phyloP scores from a whole-genome alignment of 2,888 invertebrate genomes.

The Vanessa cardui region DNA sequence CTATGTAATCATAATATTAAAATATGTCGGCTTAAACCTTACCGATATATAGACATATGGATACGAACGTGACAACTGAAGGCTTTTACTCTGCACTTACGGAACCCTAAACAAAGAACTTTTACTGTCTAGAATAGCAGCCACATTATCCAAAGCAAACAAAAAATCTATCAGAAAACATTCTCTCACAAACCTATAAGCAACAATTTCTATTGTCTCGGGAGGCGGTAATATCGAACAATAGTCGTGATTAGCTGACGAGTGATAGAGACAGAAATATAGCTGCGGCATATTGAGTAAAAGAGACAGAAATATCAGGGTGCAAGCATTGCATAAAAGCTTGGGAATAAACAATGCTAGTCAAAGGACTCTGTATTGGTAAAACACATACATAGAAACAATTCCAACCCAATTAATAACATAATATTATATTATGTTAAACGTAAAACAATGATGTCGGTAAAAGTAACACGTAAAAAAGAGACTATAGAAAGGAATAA shows the following conservation, averaged over 20 bases:
- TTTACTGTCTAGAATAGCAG: background rate
- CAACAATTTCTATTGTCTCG: slow-evolving; percentile 12
- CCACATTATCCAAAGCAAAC: background rate
- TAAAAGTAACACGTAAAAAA: background rate
- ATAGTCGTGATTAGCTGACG: slow-evolving; percentile 30
- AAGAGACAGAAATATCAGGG: background rate
- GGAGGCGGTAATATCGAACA: slow-evolving; percentile 23
- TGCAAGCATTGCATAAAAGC: slow-evolving; percentile 6
- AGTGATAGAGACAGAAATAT: background rate
- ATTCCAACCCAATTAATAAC: background rate
- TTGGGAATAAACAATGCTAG: slow-evolving; percentile 7
- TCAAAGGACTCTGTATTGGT: background rate
- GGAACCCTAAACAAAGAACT: background rate
- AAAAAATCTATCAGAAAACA: slow-evolving; percentile 12
- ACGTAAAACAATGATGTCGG: background rate
- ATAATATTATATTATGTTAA: background rate
- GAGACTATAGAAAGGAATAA: no score
- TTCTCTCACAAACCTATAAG: slow-evolving; percentile 8
- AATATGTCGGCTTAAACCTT: no score
- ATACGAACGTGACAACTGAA: no score
- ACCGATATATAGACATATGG: no score
- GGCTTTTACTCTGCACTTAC: no score
- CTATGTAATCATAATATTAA: no score
- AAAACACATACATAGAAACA: background rate
- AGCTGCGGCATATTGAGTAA: background rate